Conservation (phyloP, 2,113 vertebrate genomes). For the Coracopsis vasa region DNA sequence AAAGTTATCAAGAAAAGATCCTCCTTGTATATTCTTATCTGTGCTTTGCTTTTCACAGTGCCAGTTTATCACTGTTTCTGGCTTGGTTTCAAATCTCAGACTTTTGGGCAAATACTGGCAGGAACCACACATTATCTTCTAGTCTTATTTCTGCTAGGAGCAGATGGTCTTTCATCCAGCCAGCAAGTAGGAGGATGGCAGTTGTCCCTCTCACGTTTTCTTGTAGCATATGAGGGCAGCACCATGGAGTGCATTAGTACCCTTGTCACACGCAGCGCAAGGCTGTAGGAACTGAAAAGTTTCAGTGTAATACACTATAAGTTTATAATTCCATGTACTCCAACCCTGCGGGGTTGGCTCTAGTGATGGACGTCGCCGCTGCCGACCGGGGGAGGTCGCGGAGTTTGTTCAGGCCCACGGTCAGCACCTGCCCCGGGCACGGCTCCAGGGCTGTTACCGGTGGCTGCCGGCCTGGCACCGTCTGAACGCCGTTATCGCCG, state of each 20-base stretch:
- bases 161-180: background rate
- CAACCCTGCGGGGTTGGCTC: accelerated
- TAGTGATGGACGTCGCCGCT: accelerated
- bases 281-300: background rate
- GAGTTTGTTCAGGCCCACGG: background rate
- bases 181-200: background rate
- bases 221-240: background rate
- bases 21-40: accelerated
- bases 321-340: background rate
- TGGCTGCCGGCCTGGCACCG: background rate
- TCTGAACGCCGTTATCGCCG: background rate
- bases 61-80: no score
- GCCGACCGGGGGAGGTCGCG: background rate
- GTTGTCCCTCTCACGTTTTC: background rate
- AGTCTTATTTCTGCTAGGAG: background rate
- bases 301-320: accelerated
- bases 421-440: background rate
- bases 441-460: background rate
- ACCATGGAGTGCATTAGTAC: accelerated
- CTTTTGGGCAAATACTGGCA: background rate
- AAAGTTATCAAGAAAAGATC: background rate
- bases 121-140: background rate
- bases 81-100: background rate
- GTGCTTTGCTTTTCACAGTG: background rate
- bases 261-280: accelerated